Conservation (phyloP, 1,140 invertebrate species). For the Calephelis nemesis region DNA sequence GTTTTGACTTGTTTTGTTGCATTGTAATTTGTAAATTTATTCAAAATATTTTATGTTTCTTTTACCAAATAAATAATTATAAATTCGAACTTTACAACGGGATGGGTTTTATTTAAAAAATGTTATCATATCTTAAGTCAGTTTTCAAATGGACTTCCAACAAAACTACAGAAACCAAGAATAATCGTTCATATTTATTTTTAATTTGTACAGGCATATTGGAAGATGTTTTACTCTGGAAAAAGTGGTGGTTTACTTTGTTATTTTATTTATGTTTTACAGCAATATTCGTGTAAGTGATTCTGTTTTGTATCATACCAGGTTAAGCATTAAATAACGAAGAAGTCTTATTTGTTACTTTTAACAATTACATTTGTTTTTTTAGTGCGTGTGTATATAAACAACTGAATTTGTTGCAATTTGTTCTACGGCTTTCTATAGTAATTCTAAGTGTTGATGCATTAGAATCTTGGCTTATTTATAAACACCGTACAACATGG, state of each 20-base stretch:
- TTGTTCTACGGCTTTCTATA: constrained; percentile 44
- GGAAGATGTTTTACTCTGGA: constrained; percentile 70
- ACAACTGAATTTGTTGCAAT: constrained; percentile 56
- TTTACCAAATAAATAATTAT: too few species aligned
- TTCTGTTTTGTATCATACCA: constrained; percentile 19
- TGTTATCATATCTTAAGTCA: constrained; percentile 39
- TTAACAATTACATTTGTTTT: constrained; percentile 28
- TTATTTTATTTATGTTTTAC: constrained; percentile 56
- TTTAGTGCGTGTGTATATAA: constrained; percentile 53
- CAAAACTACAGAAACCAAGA: constrained; percentile 39
- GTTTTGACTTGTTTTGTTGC: too few species aligned
- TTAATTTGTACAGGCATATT: constrained; percentile 43
- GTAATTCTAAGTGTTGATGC: constrained; percentile 51
- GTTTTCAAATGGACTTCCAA: constrained; percentile 38
- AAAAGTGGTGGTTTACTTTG: constrained; percentile 64
- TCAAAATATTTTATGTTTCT: too few species aligned
- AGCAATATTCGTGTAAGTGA: constrained; percentile 61
- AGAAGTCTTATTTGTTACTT: not conserved
- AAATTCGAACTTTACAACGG: not conserved
- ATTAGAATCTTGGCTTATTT: constrained; percentile 67
- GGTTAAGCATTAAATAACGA: not conserved
- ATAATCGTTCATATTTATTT: constrained; percentile 36
- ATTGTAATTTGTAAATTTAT: too few species aligned
- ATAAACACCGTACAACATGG: constrained; percentile 66
- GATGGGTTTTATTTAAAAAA: constrained; percentile 23